These are phyloP conservation scores for Dryocosmus kuriphilus DNA, from an alignment of 2,888 invertebrate species.

Conservation along the genomic window DNA sequence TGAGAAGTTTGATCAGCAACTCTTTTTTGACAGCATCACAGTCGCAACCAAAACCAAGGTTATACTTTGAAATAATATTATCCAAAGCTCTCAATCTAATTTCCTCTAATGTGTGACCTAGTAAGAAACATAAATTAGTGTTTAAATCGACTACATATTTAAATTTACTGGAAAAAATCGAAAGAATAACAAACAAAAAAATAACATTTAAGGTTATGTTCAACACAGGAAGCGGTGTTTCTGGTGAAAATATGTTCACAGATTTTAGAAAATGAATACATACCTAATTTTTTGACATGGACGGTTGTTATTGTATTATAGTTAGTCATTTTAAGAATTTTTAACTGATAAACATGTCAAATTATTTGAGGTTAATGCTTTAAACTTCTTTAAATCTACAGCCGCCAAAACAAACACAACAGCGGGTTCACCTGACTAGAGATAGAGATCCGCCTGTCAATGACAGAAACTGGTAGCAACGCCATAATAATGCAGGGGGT, in stretches of 20 bases:
- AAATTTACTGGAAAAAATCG: neutral
- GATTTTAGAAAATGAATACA: conserved; percentile 38
- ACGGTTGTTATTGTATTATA: conserved; percentile 62
- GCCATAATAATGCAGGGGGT: neutral
- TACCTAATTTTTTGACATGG: conserved; percentile 70
- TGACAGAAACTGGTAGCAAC: too few relatives aligned
- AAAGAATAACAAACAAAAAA: neutral
- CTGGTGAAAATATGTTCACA: neutral
- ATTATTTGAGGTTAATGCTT: conserved; percentile 29
- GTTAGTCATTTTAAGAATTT: conserved; percentile 60
- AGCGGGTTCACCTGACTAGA: too few relatives aligned
- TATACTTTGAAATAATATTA: conserved; percentile 81
- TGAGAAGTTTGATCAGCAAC: conserved; percentile 80
- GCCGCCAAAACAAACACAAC: conserved; percentile 24
- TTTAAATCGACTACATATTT: neutral
- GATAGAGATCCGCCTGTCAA: too few relatives aligned
- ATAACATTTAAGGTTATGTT: conserved; percentile 17
- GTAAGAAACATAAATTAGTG: conserved; percentile 45
- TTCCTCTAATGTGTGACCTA: conserved; percentile 81
- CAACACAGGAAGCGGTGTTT: neutral
- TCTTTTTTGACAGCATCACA: conserved; percentile 82
- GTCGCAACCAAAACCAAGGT: conserved; percentile 81
- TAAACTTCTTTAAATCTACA: neutral
- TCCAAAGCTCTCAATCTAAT: conserved; percentile 81
- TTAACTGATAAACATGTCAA: conserved; percentile 17